phyloP scores from a whole-genome alignment of 2,888 invertebrate species.

The Amphipyra tragopoginis region DNA sequence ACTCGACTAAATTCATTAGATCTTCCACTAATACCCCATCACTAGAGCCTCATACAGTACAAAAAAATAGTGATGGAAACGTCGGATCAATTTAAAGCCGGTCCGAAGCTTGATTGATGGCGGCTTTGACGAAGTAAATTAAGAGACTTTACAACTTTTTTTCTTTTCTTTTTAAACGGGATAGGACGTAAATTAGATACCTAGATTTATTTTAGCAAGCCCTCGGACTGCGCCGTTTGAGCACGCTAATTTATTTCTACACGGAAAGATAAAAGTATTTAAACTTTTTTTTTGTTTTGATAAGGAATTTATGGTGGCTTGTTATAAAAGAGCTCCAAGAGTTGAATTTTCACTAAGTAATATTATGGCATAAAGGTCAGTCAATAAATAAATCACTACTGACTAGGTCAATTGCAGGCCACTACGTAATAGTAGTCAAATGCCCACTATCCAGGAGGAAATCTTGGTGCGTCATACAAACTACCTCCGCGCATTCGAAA shows the following conservation, averaged over 20 bases:
- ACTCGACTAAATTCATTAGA: slow-evolving; percentile 24
- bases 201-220: slow-evolving; percentile 50
- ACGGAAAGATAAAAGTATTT: slow-evolving; percentile 27
- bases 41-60: slow-evolving; percentile 46
- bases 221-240: slow-evolving; percentile 8
- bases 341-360: not conserved
- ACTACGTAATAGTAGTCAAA: no score
- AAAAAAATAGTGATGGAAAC: slow-evolving; percentile 64
- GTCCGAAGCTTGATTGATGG: slow-evolving; percentile 70
- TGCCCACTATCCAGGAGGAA: no score
- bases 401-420: no score
- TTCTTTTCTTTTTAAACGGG: slow-evolving; percentile 37
- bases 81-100: slow-evolving; percentile 65
- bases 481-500: no score
- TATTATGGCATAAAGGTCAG: no score
- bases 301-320: not conserved
- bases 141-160: slow-evolving; percentile 56
- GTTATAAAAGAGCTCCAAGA: not conserved
- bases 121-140: slow-evolving; percentile 71
- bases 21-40: slow-evolving; percentile 29
- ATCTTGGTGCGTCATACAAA: no score
- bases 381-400: no score
- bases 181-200: slow-evolving; percentile 40
- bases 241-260: slow-evolving; percentile 45
- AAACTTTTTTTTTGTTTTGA: slow-evolving; percentile 17